Conservation (phyloP, 2,888 invertebrate genomes). For the Abscondita cerata region DNA sequence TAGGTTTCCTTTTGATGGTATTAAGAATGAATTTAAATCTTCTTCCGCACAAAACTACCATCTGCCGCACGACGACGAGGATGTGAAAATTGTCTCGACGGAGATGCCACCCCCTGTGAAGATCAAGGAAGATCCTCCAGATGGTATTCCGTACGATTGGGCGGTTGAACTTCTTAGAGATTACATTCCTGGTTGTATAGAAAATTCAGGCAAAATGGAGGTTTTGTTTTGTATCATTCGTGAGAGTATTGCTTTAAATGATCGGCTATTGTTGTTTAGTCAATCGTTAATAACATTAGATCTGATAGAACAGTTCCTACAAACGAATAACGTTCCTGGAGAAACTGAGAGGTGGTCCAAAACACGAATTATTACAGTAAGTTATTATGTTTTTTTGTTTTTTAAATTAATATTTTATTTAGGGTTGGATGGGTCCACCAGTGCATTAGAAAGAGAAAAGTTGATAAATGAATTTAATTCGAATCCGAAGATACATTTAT, state of each 20-base stretch:
- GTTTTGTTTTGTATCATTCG: constrained; percentile 90
- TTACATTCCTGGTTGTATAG: constrained; percentile 87
- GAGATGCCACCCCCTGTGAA: constrained; percentile 39
- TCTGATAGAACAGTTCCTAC: constrained; percentile 92
- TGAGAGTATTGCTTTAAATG: constrained; percentile 85
- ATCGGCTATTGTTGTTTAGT: constrained; percentile 93
- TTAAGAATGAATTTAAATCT: constrained; percentile 34
- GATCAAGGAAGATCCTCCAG: constrained; percentile 25
- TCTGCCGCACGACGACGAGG: constrained; percentile 57
- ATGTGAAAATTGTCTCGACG: constrained; percentile 48
- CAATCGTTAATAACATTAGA: constrained; percentile 95
- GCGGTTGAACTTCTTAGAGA: constrained; percentile 82
- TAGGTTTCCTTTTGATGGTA: constrained; percentile 23
- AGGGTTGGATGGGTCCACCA: constrained; percentile 96
- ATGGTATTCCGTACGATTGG: constrained; percentile 88
- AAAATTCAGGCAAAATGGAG: constrained; percentile 95
- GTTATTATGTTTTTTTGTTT: constrained; percentile 69
- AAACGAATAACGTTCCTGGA: constrained; percentile 72
- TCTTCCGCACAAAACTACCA: not conserved
- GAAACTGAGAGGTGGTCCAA: constrained; percentile 81
- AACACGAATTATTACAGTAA: constrained; percentile 73
- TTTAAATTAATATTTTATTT: constrained; percentile 40
- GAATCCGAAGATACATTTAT: constrained; percentile 85
- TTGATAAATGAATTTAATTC: constrained; percentile 96
- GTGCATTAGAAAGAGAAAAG: constrained; percentile 92